Base-by-base conservation (phyloP, 2,113 vertebrate species). In the Cavia aperea region DNA sequence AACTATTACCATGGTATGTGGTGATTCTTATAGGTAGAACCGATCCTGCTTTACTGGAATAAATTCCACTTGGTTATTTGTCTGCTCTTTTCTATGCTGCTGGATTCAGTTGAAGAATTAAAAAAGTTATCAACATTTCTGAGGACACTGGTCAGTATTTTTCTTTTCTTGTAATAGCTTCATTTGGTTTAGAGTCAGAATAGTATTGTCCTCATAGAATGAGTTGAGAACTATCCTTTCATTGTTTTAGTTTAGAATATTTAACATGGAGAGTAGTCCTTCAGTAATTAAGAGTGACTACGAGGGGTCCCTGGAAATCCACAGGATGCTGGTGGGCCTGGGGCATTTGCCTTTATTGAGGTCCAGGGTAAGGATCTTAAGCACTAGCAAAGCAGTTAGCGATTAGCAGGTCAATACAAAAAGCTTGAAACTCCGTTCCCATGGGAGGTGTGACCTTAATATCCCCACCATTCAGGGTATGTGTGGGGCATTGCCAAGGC, bases 401-500 rank as follows among this genome's bases (percentile, higher is more conserved):
- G 29, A 29, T 19, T 65, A 62, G 24, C 60, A 29, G 58, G 3
- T 16, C 39, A 24, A 77, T 43, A 29, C 24, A 46, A 77, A 36
- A 36, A 14, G 43, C 36, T 14, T 7, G 43, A 36, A n/a, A 39
- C 21, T 15, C 8, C 8, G 19, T 21, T 29, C 58, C 46, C 1
- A 8, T 1, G 3, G 15, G 16, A 33, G 6, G 49, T 7, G 26
- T 21, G 31, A 31, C 46, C 49, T 9, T 1, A 16, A 33, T 15
- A n/a, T 23, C 11, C 62, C 62, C 7, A 7, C 46, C 21, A 24
- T 77, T 10, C 62, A 54, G 43, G 72, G 13, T 39, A 36, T 26
- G 1, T 56, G 16, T 33, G 36, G 31, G 62, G 18, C n/a, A 29
- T 11, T 66, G 11, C 36, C 14, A 46, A 66, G 46, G 6, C 4